A percentile compares a stretch with the other conserved stretches of the same genome.
Conservation (phyloP, 2,113 vertebrate genomes). For the Tachysurus vachellii region DNA sequence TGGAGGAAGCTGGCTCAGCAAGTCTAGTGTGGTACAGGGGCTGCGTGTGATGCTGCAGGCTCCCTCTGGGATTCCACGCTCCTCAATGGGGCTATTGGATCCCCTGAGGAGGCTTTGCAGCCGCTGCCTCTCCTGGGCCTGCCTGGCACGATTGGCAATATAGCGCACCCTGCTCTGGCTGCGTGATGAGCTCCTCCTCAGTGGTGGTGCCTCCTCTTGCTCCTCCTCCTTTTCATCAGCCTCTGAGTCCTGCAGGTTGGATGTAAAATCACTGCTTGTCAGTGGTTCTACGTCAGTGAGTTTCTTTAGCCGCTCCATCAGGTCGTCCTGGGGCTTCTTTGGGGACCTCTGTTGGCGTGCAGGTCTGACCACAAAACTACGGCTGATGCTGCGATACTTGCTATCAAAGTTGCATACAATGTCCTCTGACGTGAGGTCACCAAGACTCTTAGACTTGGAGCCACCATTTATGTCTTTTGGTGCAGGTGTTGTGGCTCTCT, state of each 20-base stretch:
- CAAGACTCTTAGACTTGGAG: conserved; percentile 90
- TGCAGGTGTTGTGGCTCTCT: conserved; percentile 55
- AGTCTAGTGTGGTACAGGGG: conserved; percentile 71
- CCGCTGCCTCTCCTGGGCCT: conserved; percentile 85
- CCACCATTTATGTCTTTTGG: conserved; percentile 41
- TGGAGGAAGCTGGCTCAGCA: conserved; percentile 65
- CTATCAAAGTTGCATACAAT: conserved; percentile 82
- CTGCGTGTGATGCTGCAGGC: conserved; percentile 81
- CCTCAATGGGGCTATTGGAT: conserved; percentile 76
- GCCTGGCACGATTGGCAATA: conserved; percentile 87
- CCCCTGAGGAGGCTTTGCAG: conserved; percentile 72
- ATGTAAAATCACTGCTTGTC: conserved; percentile 75
- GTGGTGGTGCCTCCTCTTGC: conserved; percentile 60
- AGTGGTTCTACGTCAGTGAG: conserved; percentile 84
- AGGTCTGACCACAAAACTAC: conserved; percentile 78
- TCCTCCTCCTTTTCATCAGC: conserved; percentile 54
- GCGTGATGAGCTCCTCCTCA: conserved; percentile 84
- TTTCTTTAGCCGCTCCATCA: conserved; percentile 83
- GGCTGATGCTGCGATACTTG: conserved; percentile 86
- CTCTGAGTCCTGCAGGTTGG: conserved; percentile 41
- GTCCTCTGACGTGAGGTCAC: conserved; percentile 91
- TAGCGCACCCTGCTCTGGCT: conserved; percentile 91
- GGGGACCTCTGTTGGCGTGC: conserved; percentile 69
- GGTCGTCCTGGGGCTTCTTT: conserved; percentile 60
- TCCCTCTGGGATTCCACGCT: conserved; percentile 88